phyloP scores from a whole-genome alignment of 2,113 vertebrate genomes.

The Neogobius melanostomus region DNA sequence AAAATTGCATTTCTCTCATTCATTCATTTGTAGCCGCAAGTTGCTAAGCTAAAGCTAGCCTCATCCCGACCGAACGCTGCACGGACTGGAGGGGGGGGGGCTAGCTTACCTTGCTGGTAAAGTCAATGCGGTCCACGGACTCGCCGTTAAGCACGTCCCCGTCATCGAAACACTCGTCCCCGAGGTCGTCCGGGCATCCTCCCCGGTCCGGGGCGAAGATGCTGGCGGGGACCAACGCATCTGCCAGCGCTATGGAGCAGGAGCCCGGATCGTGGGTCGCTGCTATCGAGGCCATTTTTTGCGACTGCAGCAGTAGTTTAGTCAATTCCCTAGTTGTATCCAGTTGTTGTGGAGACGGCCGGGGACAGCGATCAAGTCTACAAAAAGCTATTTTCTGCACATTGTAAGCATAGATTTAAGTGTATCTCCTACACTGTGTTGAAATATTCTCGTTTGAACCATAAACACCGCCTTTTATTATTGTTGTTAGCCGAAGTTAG shows the following conservation, averaged over 20 bases:
- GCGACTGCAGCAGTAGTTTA: slow-evolving; percentile 3
- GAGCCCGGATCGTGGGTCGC: slow-evolving; percentile 66
- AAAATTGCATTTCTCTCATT: slow-evolving; percentile 32
- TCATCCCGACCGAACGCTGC: too few species aligned
- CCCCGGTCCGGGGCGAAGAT: slow-evolving; percentile 89
- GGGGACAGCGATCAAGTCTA: not conserved
- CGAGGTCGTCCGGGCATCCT: slow-evolving; percentile 75
- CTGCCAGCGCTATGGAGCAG: slow-evolving; percentile 61
- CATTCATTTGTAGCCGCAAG: slow-evolving; percentile 41
- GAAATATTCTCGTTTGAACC: not conserved
- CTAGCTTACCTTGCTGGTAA: slow-evolving; percentile 93
- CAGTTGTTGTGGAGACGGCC: slow-evolving; percentile 33
- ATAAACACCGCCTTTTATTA: slow-evolving; percentile 14
- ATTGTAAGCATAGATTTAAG: not conserved
- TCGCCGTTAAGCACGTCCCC: slow-evolving; percentile 82
- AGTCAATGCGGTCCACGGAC: slow-evolving; percentile 82
- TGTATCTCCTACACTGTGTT: not conserved
- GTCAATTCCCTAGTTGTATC: slow-evolving; percentile 12
- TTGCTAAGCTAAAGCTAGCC: slow-evolving; percentile 7
- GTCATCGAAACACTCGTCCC: slow-evolving; percentile 72
- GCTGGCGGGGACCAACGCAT: slow-evolving; percentile 85
- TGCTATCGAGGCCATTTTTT: slow-evolving; percentile 74
- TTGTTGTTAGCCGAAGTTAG: not conserved
- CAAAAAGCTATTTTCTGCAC: not conserved
- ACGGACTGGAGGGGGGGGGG: slow-evolving; percentile 12